Base-by-base conservation (phyloP, 2,888 invertebrate species). In the Plemyria rubiginata region DNA sequence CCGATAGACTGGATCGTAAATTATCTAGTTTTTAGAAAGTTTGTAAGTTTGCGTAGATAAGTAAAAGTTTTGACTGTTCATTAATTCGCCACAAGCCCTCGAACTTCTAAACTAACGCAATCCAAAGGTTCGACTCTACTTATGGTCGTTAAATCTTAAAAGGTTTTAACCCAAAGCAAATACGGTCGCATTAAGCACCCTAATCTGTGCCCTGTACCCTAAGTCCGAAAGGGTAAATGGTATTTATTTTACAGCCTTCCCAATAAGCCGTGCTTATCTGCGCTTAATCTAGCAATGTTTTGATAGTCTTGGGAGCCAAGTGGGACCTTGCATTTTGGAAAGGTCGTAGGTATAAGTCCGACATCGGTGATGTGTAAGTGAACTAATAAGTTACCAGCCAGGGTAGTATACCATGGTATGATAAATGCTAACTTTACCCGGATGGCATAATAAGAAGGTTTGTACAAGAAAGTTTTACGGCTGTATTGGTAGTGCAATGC, bases 211-310 rank as follows among this genome's bases (percentile, higher is more conserved):
- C 62, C 62, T 28, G 36, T 38, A 38, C 36, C 36, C 36, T 11
- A 56, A 60, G 62, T 64, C 66, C 66, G 60, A 64, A 66, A 63
- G 65, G 68, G 70, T 71, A 65, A 68, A 70, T 71, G 59, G 70
- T 70, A 71, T 71, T 68, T 71, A 71, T 70, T 70, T 67, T 68
- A 65, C 62, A 62, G 60, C 65, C 59, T 62, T 64, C 54, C 54
- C 66, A 68, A 68, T 68, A 63, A 66, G 56, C 69, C 62, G 43
- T 29, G 63, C 57, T 64, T 61, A 55, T 53, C 50, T 60, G 29
- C 54, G 29, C 59, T 64, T 61, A 70, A 70, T 68, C 67, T 62
- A 56, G 52, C 54, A 46, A 41, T 68, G 55, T 36, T 13, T 50
- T 36, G 36, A 15, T 32, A 38, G 45, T 45, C n/a, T 28, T 48